Evolutionary conservation across 2,113 vertebrate genomes (phyloP).

Genomic region (Circaetus gallicus): DNA sequence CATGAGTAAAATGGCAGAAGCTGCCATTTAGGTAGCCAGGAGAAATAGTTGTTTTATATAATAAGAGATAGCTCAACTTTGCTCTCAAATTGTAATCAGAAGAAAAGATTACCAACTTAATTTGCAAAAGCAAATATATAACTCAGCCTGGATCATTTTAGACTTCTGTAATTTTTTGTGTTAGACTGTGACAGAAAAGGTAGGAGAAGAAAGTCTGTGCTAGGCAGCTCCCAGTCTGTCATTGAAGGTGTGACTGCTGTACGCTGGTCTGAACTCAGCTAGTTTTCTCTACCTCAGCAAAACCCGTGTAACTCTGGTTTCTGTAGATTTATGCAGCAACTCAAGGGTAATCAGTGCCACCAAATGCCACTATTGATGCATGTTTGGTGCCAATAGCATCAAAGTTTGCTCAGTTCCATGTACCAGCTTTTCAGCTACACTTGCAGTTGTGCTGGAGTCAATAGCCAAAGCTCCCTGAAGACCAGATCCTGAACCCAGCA

Average conservation of each 20-base stretch:
- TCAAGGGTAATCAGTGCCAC: neutral
- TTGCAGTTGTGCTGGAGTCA: neutral
- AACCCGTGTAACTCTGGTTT: neutral
- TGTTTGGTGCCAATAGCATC: neutral
- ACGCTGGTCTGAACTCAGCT: neutral
- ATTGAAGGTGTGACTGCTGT: neutral
- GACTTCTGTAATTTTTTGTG: neutral
- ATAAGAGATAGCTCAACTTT: neutral
- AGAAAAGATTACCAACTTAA: neutral
- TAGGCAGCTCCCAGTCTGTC: neutral
- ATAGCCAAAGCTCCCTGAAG: neutral
- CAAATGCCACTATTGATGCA: fast-evolving
- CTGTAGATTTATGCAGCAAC: neutral
- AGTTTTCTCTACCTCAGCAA: neutral
- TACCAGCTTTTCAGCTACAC: neutral
- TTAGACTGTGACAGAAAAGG: neutral
- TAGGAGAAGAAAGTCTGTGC: neutral
- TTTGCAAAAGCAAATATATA: neutral
- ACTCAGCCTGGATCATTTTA: neutral
- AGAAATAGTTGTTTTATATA: neutral
- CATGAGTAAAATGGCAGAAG: neutral
- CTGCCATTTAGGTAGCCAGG: neutral
- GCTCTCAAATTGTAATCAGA: neutral
- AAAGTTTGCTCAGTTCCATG: neutral
- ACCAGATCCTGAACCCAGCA: neutral